Percentiles rank a stretch among this genome's conserved stretches.
phyloP scores from a whole-genome alignment of 2,113 vertebrate species.

The Chrysemys picta region DNA sequence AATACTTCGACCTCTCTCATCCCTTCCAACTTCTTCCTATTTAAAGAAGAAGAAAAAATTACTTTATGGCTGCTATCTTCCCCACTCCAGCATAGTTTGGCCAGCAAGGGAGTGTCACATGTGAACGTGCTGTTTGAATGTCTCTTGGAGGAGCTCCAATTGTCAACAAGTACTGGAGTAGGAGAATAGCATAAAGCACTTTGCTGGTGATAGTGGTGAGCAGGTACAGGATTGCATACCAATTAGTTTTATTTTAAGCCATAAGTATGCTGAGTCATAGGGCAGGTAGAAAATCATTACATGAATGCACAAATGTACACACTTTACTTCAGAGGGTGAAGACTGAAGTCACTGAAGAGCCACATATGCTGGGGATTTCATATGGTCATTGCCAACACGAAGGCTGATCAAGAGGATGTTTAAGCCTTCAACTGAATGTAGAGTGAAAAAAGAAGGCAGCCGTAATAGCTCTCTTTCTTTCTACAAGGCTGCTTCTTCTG shows the following conservation, averaged over 20 bases:
- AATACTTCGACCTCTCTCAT: constrained; percentile 35
- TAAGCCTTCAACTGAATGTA: not conserved
- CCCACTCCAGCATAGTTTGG: not conserved
- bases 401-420: not conserved
- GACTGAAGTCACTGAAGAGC: not conserved
- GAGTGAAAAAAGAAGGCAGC: not conserved
- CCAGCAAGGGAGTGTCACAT: not conserved
- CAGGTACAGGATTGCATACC: not conserved
- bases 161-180: not conserved
- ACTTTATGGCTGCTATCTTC: constrained; percentile 7
- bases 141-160: not conserved
- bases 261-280: not conserved
- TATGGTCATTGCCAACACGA: not conserved
- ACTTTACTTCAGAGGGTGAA: not conserved
- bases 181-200: not conserved
- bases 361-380: not conserved
- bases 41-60: constrained; percentile 24
- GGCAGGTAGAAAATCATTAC: not conserved
- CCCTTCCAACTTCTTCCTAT: not conserved
- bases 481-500: not conserved
- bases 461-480: not conserved
- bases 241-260: not conserved
- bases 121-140: not conserved
- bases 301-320: not conserved
- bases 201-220: fast-evolving